phyloP scores from a whole-genome alignment of 1,140 invertebrate species.

The Drosophila parvula region DNA sequence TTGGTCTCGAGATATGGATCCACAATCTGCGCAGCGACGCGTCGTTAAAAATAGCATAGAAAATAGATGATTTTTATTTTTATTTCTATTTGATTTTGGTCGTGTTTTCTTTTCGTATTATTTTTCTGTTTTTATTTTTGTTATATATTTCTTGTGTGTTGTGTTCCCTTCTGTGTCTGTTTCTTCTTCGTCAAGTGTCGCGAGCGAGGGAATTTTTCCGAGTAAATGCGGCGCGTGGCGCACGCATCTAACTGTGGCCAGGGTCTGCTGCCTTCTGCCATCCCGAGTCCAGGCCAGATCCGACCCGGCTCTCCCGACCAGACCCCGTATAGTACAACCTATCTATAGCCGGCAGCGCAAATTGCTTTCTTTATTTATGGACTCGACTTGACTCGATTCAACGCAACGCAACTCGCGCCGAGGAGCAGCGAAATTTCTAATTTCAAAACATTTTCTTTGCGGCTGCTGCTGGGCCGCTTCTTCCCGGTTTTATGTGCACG shows the following conservation, averaged over 20 bases:
- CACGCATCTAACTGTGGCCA: constrained; percentile 70
- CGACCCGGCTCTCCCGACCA: constrained; percentile 14
- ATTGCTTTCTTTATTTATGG: constrained; percentile 82
- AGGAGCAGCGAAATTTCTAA: constrained; percentile 69
- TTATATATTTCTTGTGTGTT: constrained; percentile 3
- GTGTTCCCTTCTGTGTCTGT: constrained; percentile 26
- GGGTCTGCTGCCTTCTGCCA: constrained; percentile 70
- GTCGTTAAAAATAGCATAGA: constrained; percentile 76
- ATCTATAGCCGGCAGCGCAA: constrained; percentile 71
- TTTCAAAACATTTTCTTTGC: constrained; percentile 60
- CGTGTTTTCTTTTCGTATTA: constrained; percentile 27
- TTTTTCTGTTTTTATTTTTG: constrained; percentile 35
- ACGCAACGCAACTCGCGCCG: constrained; percentile 25
- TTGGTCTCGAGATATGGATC: constrained; percentile 91
- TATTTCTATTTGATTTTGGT: constrained; percentile 55
- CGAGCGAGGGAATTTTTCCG: constrained; percentile 59
- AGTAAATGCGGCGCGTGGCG: constrained; percentile 68
- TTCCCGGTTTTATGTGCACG: constrained; percentile 44
- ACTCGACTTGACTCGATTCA: constrained; percentile 65
- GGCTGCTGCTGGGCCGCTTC: constrained; percentile 26
- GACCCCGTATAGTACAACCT: constrained; percentile 38
- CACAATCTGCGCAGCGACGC: constrained; percentile 85
- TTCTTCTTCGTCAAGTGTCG: constrained; percentile 57
- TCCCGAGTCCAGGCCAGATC: constrained; percentile 52
- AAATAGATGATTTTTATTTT: constrained; percentile 62